Evolutionary conservation across 2,888 invertebrate species (phyloP).

Genomic region (Microplitis manilae): DNA sequence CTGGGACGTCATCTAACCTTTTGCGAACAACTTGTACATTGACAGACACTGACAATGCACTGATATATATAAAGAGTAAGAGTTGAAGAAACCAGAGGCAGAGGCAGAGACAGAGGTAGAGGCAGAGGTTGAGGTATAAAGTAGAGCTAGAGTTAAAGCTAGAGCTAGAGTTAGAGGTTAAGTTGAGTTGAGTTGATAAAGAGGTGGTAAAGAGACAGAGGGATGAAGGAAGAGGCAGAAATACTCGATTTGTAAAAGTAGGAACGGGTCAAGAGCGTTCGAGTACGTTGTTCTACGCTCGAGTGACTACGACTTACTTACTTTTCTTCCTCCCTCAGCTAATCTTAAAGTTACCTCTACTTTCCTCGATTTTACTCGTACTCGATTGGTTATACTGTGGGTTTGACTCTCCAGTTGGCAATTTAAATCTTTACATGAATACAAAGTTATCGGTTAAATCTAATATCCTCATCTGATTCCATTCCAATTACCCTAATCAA

Average conservation of each 20-base stretch:
- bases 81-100: neutral
- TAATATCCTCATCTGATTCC: conserved; percentile 8
- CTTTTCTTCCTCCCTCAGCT: conserved; percentile 5
- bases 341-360: conserved; percentile 30
- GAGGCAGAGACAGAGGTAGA: neutral
- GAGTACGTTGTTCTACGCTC: conserved; percentile 32
- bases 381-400: neutral
- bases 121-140: neutral
- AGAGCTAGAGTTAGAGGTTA: neutral
- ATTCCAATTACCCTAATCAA: conserved; percentile 18
- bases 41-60: neutral
- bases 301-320: conserved; percentile 32
- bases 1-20: neutral
- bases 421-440: conserved; percentile 28
- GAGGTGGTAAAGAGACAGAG: neutral
- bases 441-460: conserved; percentile 27
- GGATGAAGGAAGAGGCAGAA: neutral
- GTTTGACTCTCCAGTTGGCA: neutral
- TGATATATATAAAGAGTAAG: neutral
- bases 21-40: neutral
- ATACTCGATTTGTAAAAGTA: conserved; percentile 32
- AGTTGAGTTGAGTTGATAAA: neutral
- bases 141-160: neutral
- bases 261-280: conserved; percentile 38
- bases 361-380: conserved; percentile 6